phyloP scores from a whole-genome alignment of 2,797 vertebrate species.

The Liparis tanakae region DNA sequence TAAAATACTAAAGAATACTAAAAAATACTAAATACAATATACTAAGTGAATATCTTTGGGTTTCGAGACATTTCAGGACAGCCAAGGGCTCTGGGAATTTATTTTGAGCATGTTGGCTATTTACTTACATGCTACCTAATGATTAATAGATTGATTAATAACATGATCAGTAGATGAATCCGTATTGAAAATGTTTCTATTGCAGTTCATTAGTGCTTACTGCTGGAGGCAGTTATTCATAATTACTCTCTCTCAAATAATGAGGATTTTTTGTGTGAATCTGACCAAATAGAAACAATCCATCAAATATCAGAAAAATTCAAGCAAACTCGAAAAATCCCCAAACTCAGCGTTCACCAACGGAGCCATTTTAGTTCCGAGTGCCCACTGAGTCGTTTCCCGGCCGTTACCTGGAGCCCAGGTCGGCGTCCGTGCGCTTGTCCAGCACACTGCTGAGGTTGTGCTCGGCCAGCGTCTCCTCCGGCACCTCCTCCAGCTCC shows the following conservation, averaged over 20 bases:
- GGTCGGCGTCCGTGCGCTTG: slow-evolving; percentile 87
- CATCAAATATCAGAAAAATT: neutral
- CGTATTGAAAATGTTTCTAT: neutral
- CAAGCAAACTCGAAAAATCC: neutral
- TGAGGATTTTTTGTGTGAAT: neutral
- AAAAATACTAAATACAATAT: too few relatives aligned
- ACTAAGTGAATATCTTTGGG: neutral
- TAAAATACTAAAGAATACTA: too few relatives aligned
- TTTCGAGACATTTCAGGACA: neutral
- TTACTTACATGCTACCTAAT: neutral
- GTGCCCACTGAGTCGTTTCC: accelerated
- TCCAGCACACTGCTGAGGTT: slow-evolving; percentile 96
- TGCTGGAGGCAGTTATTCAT: neutral
- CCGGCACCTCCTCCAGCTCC: slow-evolving; percentile 92
- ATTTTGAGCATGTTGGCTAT: neutral
- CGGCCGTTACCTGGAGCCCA: slow-evolving; percentile 89
- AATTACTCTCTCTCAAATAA: neutral
- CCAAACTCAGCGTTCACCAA: neutral
- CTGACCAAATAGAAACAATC: neutral
- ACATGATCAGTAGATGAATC: neutral
- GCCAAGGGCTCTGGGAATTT: neutral
- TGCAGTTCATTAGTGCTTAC: neutral
- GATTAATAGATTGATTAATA: neutral
- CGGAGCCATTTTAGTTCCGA: neutral
- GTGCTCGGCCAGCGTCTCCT: slow-evolving; percentile 96